phyloP scores from a whole-genome alignment of 2,888 invertebrate genomes.

The Netelia virgata region DNA sequence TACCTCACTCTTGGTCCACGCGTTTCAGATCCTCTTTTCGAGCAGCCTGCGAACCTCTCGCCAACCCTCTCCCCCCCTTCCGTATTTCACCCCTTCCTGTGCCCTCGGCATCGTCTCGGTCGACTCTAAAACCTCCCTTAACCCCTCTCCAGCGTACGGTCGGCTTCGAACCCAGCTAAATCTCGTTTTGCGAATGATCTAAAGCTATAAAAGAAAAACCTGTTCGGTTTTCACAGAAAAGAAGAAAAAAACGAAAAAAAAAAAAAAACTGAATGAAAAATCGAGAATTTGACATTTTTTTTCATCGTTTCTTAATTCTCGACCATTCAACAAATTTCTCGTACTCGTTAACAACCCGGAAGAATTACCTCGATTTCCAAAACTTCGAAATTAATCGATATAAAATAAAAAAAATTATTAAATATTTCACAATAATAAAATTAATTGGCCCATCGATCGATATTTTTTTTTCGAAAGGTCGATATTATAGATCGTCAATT shows the following conservation, averaged over 20 bases:
- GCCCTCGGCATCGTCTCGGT: constrained; percentile 54
- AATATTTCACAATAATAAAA: neutral
- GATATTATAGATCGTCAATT: neutral
- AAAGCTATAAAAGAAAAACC: constrained; percentile 34
- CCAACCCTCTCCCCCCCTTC: constrained; percentile 57
- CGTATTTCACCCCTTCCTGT: constrained; percentile 19
- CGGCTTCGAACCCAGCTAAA: constrained; percentile 46
- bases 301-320: no score
- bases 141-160: constrained; percentile 48
- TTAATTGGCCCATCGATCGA: neutral
- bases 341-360: no score
- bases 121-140: constrained; percentile 62
- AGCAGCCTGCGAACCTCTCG: constrained; percentile 64
- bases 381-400: neutral
- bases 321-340: no score
- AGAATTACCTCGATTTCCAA: no score
- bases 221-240: constrained; percentile 19
- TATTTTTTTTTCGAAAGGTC: neutral
- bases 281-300: neutral
- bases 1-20: constrained; percentile 31
- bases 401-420: neutral
- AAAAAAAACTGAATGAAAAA: neutral
- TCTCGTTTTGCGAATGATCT: constrained; percentile 35
- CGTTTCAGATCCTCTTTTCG: constrained; percentile 66
- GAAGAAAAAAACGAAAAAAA: no score